These are phyloP conservation scores for Sander vitreus DNA, from an alignment of 2,113 vertebrate genomes.

Conservation along the genomic window DNA sequence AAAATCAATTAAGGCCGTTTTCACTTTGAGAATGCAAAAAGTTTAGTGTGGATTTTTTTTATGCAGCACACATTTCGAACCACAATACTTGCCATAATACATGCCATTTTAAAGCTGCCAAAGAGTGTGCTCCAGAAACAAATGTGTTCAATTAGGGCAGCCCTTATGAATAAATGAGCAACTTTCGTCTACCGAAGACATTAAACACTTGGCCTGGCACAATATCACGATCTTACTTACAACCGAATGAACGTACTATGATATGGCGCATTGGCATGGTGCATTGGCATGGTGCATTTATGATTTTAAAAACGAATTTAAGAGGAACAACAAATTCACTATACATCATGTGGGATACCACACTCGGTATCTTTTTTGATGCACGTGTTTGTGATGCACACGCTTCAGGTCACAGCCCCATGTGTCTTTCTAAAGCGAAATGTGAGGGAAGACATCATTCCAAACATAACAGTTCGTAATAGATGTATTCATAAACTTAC, in stretches of 20 bases:
- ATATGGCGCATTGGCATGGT: background rate
- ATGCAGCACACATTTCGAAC: background rate
- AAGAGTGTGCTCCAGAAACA: constrained; percentile 29
- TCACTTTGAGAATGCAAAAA: background rate
- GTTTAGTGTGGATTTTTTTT: background rate
- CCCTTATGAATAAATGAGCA: constrained; percentile 64
- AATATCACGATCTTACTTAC: background rate
- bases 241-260: constrained; percentile 20
- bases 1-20: background rate
- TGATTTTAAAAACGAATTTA: constrained; percentile 1
- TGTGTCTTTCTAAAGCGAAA: background rate
- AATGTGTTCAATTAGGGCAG: constrained; percentile 50
- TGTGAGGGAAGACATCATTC: background rate
- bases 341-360: background rate
- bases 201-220: constrained; percentile 35
- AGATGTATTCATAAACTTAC: constrained; percentile 65
- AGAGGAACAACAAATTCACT: constrained; percentile 2
- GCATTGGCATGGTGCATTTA: background rate
- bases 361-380: background rate
- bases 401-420: constrained; percentile 25
- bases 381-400: too few relatives aligned
- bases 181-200: constrained; percentile 41
- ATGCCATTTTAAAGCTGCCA: constrained; percentile 22
- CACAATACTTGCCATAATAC: background rate
- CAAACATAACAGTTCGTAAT: background rate